phyloP scores from a whole-genome alignment of 2,113 vertebrate species.

The Erythrolamprus reginae region DNA sequence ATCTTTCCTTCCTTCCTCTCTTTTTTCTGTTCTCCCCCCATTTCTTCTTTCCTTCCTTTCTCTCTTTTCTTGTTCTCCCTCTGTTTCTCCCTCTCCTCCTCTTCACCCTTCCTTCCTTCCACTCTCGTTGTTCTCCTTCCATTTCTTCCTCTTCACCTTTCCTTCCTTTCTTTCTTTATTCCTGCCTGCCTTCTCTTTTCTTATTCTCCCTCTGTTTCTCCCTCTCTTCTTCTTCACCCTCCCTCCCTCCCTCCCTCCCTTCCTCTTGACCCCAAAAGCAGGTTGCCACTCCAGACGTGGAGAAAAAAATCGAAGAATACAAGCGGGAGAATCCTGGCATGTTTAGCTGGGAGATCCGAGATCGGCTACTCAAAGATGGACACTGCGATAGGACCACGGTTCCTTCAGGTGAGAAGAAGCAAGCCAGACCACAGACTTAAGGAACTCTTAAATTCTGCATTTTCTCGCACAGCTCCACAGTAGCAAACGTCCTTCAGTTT shows the following conservation, averaged over 20 bases:
- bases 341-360: conserved; percentile 99
- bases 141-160: no score
- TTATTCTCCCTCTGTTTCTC: neutral
- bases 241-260: neutral
- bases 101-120: no score
- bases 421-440: conserved; percentile 31
- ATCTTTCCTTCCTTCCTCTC: no score
- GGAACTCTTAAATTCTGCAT: neutral
- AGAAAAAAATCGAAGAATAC: conserved; percentile 98
- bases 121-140: no score
- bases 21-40: no score
- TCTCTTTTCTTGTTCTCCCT: neutral
- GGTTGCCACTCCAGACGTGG: conserved; percentile 97
- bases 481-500: neutral
- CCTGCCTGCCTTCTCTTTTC: no score
- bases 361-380: conserved; percentile 95
- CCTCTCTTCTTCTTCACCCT: conserved; percentile 6
- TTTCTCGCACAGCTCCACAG: neutral
- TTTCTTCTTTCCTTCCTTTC: neutral
- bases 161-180: no score
- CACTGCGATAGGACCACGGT: conserved; percentile 96
- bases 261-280: conserved; percentile 80
- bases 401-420: conserved; percentile 98
- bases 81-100: no score
- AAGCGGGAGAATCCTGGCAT: conserved; percentile 96